A percentile compares a stretch with the other conserved stretches of the same genome.
Conservation (phyloP, 2,888 invertebrate genomes). For the Gymnosoma rotundatum region DNA sequence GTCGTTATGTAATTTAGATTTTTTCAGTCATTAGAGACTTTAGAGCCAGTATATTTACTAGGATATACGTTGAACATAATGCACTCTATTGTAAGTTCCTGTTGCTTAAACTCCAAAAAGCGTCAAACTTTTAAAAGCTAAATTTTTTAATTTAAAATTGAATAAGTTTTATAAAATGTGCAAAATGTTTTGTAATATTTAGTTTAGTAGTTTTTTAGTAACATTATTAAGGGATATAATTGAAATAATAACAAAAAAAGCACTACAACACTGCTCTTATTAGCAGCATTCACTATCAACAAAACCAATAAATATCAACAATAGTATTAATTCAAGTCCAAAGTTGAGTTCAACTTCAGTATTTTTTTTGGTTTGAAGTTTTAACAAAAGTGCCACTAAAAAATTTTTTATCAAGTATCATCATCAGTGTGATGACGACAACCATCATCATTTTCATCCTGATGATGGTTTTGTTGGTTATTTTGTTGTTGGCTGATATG, state of each 20-base stretch:
- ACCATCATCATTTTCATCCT: constrained; percentile 1
- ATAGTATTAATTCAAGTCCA: constrained; percentile 28
- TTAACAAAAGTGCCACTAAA: constrained; percentile 48
- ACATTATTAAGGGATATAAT: constrained; percentile 14
- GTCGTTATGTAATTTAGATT: no score
- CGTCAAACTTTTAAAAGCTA: no score
- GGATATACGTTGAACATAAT: no score
- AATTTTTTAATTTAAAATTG: no score
- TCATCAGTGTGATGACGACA: background rate
- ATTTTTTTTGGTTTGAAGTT: constrained; percentile 13
- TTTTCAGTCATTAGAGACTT: no score
- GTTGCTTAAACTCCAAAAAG: no score
- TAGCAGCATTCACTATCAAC: background rate
- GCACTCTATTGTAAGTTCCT: no score
- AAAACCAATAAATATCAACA: constrained; percentile 41
- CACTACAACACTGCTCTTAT: background rate
- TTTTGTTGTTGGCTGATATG: constrained; percentile 12
- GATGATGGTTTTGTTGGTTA: constrained; percentile 25
- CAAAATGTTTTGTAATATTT: background rate
- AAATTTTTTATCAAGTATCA: constrained; percentile 31
- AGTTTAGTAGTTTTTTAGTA: constrained; percentile 2
- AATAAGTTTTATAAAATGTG: no score
- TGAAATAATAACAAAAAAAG: background rate
- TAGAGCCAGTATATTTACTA: no score
- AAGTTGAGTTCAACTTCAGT: constrained; percentile 36